Base-by-base conservation (phyloP, 1,140 invertebrate species). In the Elymnias hypermnestra region DNA sequence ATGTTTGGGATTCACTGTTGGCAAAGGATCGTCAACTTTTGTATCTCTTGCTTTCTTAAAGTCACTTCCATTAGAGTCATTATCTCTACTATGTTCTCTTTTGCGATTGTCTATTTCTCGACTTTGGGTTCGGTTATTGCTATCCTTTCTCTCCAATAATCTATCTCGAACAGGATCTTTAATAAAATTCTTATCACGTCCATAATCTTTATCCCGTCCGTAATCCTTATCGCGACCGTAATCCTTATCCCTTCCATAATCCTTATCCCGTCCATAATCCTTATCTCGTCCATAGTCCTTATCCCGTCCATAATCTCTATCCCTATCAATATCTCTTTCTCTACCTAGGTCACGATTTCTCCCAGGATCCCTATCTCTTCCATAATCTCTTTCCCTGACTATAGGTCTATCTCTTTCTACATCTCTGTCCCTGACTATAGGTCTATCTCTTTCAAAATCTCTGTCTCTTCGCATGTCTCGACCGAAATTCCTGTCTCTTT, bases 101-200 rank as follows among this genome's bases (percentile, higher is more conserved):
- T 85, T 85, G 43, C 76, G 67, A 26, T 44, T 61, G 8, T 79
- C 77, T 33, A 31, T 69, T 7, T 82, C 79, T 12, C 46, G 57
- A 53, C 72, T 81, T 42, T 43, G 19, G 29, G 44, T 59, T 13
- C 49, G 40, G 43, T 67, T 56, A 46, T 60, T 57, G 12, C 63
- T 68, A 40, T 79, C 69, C 54, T 60, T 63, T 35, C 38, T 46
- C 8, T 49, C 43, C 9, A 39, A 29, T 6, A 42, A 35, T 38
- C 37, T 49, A 17, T 55, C 47, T 39, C 45, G 40, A 35, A 18
- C 6, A 21, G 19, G 19, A 21, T 21, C 19, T 21, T 6, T 21
- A 6, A 21, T 6, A 3, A 21, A 6, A 21, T 4, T 21, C 6
- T 6, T 21, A 21, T 28, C 40, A 28, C 6, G 17, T 44, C 38